Base-by-base conservation (phyloP, 2,113 vertebrate species). In the Cebidichthys violaceus region DNA sequence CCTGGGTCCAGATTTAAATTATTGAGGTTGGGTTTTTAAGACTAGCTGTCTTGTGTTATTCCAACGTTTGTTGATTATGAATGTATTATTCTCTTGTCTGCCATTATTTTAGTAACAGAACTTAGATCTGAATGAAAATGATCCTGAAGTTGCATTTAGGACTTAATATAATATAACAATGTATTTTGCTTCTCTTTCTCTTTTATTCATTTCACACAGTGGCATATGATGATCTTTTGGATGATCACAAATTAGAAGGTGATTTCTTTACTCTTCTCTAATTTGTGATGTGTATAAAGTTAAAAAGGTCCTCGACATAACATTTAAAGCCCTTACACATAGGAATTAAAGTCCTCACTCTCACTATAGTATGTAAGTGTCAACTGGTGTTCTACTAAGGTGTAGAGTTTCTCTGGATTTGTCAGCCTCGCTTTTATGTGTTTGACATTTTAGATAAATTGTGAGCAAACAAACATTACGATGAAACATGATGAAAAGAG, bases 201-300 rank as follows among this genome's bases (percentile, higher is more conserved):
- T 41, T 65, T 24, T 68, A 61, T 80, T 35, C 41, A 29, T 86
- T 75, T 83, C 55, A 52, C 64, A 67, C 80, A 95, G 97, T 97
- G 93, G 96, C 96, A 41, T 97, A 97, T 90, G 97, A 97, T 89
- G 97, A 97, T 83, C 96, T 98, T 75, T 91, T 97, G 94, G 96
- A 97, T 70, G 96, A 96, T 90, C 95, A 96, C 90, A 97, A 97
- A 93, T 91, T 96, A 91, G 96, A 97, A 96, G 96, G 97, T 98
- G 45, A 88, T 57, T 68, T 79, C 0, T 85, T 35, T 43, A 73
- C 3, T 29, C 6, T n/a, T 69, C 5, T 29, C 2, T 5, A 29
- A 7, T 76, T 24, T 70, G 9, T 79, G 4, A 62, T 17, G 27
- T 18, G 9, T 57, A 47, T 41, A 7, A 31, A 62, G 20, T 61